A percentile compares a stretch with the other conserved stretches of the same genome.
These are phyloP conservation scores for Oenanthe oenanthe DNA, from an alignment of 2,113 vertebrate species.

Conservation along the genomic window DNA sequence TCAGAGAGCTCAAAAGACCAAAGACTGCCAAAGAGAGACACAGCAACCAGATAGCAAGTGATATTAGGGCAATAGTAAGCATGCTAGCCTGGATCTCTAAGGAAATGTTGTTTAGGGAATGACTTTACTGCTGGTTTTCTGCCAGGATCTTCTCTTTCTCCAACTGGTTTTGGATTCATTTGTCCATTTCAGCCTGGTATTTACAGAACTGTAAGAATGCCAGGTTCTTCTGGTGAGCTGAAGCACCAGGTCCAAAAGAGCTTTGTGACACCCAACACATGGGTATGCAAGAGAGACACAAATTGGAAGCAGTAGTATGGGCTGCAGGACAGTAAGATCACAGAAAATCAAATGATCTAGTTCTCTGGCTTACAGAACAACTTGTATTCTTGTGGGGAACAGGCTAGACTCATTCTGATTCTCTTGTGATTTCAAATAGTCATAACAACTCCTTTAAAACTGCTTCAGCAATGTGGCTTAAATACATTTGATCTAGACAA, in stretches of 20 bases:
- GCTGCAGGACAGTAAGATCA: neutral
- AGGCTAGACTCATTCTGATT: conserved; percentile 1
- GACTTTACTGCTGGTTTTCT: neutral
- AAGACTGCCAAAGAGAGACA: neutral
- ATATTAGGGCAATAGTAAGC: neutral
- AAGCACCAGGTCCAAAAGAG: neutral
- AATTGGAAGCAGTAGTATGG: neutral
- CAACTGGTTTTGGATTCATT: neutral
- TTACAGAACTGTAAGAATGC: neutral
- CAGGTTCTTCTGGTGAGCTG: neutral
- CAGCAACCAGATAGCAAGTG: neutral
- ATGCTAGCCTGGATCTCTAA: neutral
- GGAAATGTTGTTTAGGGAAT: neutral
- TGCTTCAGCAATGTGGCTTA: neutral
- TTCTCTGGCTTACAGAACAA: neutral
- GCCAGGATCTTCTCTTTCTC: neutral
- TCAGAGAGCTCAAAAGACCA: neutral
- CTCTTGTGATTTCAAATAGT: conserved; percentile 39
- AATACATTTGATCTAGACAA: conserved; percentile 44
- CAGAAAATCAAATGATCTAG: neutral
- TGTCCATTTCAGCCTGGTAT: neutral
- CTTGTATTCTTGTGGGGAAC: conserved; percentile 31
- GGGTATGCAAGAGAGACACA: neutral
- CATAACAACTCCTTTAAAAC: conserved; percentile 48
- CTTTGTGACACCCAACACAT: neutral